Percentiles rank a stretch among this genome's conserved stretches.
phyloP scores from a whole-genome alignment of 2,888 invertebrate genomes.

The Phortica magna region DNA sequence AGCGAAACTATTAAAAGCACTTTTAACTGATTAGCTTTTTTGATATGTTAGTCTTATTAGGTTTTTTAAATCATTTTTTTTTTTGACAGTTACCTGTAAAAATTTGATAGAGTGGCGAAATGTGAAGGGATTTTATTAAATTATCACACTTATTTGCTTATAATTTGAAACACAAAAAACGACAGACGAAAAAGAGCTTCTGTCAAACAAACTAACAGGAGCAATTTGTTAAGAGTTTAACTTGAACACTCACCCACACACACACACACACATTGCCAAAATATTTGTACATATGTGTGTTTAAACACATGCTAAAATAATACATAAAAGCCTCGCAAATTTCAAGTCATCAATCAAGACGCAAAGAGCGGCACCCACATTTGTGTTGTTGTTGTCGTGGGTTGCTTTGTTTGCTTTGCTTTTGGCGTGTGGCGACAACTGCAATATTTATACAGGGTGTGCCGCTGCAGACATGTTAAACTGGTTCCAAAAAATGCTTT shows the following conservation, averaged over 20 bases:
- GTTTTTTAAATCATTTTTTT: too few relatives aligned
- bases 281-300: neutral
- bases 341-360: conserved; percentile 66
- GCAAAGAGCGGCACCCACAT: conserved; percentile 43
- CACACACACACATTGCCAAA: conserved; percentile 5
- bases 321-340: conserved; percentile 58
- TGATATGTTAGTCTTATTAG: too few relatives aligned
- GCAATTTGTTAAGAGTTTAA: conserved; percentile 11
- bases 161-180: neutral
- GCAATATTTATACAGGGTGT: conserved; percentile 15
- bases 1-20: too few relatives aligned
- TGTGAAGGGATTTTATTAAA: neutral
- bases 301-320: conserved; percentile 13
- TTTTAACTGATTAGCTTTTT: too few relatives aligned
- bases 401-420: neutral
- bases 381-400: conserved; percentile 10
- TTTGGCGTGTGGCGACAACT: neutral
- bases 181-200: neutral
- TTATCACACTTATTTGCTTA: neutral
- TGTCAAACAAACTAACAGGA: conserved; percentile 14
- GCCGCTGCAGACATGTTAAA: neutral
- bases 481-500: conserved; percentile 6
- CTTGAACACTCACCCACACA: conserved; percentile 10
- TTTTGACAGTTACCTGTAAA: too few relatives aligned
- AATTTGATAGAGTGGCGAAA: too few relatives aligned